These are phyloP conservation scores for Trissolcus brochymenae DNA, from an alignment of 2,888 invertebrate genomes.

Conservation along the genomic window DNA sequence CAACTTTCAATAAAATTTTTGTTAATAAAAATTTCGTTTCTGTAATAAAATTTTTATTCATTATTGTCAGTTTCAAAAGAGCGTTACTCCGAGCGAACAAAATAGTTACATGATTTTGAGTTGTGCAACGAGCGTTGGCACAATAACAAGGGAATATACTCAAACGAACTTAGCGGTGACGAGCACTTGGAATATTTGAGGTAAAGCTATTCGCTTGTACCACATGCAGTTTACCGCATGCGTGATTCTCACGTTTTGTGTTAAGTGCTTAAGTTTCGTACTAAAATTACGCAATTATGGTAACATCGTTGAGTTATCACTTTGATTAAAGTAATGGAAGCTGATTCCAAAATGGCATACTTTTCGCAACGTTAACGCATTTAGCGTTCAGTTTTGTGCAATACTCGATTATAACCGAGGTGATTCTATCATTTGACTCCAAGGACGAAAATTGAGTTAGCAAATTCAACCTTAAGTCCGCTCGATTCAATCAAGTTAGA, in stretches of 20 bases:
- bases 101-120: constrained; percentile 41
- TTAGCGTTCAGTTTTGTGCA: constrained; percentile 42
- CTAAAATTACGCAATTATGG: constrained; percentile 56
- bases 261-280: constrained; percentile 51
- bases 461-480: not conserved
- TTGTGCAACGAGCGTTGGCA: constrained; percentile 51
- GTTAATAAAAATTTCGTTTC: no score
- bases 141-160: constrained; percentile 45
- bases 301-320: constrained; percentile 53
- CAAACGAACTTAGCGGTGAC: constrained; percentile 53
- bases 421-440: constrained; percentile 21
- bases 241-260: constrained; percentile 55
- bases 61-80: constrained; percentile 16
- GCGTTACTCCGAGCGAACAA: constrained; percentile 1
- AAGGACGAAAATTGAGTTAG: constrained; percentile 20
- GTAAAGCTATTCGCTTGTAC: constrained; percentile 51
- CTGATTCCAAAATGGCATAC: constrained; percentile 53
- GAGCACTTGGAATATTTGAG: constrained; percentile 49
- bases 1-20: no score
- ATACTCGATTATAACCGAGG: constrained; percentile 34
- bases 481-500: not conserved
- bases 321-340: constrained; percentile 57
- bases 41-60: constrained; percentile 4
- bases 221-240: constrained; percentile 52
- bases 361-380: constrained; percentile 35